These are phyloP conservation scores for Drosophila sp. DNA, from an alignment of 1,140 invertebrate genomes.

Conservation along the genomic window DNA sequence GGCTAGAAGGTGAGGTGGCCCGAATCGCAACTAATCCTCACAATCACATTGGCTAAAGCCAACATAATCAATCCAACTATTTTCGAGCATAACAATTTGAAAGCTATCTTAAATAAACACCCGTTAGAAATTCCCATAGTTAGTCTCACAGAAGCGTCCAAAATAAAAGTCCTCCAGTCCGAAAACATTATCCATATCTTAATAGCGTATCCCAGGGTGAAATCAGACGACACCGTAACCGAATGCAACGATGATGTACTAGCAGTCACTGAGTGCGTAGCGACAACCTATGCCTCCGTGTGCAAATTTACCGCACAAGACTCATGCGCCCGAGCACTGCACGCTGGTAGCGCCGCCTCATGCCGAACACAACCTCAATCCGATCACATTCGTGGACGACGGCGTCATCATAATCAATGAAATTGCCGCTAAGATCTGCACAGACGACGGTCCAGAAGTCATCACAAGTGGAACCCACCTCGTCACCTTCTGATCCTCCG, in stretches of 20 bases:
- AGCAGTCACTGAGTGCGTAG: background rate
- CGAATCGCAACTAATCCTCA: conserved; percentile 10
- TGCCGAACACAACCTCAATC: too few species aligned
- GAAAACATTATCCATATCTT: background rate
- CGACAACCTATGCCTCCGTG: background rate
- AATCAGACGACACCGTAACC: conserved; percentile 1
- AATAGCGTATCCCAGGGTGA: background rate
- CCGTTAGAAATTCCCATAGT: background rate
- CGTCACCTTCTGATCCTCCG: too few species aligned
- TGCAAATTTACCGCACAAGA: background rate
- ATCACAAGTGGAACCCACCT: too few species aligned
- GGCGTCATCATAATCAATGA: too few species aligned
- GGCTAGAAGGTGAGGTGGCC: background rate
- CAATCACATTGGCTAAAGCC: background rate
- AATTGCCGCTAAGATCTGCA: too few species aligned
- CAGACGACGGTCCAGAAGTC: too few species aligned
- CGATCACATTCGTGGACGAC: too few species aligned
- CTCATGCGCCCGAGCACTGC: conserved; percentile 1
- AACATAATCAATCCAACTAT: background rate
- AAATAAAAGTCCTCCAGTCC: background rate
- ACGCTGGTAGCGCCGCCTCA: too few species aligned
- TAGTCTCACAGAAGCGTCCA: background rate
- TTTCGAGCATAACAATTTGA: background rate
- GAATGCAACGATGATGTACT: background rate
- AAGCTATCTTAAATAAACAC: background rate